Evolutionary conservation across 1,140 invertebrate species (phyloP), one percentile per base, ranked within the genome.

Genomic region (Rhopalosiphum padi): DNA sequence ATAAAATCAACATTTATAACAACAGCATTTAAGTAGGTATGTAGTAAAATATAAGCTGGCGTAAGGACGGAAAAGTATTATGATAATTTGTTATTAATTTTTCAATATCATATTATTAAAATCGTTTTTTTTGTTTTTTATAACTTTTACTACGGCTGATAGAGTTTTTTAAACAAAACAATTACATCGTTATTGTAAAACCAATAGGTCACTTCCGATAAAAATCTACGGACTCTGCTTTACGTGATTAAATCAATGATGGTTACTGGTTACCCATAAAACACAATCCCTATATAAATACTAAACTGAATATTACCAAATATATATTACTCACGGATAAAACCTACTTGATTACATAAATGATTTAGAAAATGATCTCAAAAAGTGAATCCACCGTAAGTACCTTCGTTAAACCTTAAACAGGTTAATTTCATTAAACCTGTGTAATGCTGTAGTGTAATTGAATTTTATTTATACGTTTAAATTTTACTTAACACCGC

Each of bases 401-500:
- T n/a, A 77, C 60, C 15, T 77, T 77, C 30, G 30, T 77, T n/a
- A 77, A 77, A 77, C 60, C 11, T 77, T 77, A n/a, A 77, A 77
- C 60, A 77, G 60, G 30, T 77, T 77, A 77, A 77, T 77, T n/a
- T 77, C 60, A 77, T 77, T 77, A 77, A 77, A 77, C n/a, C 60
- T 77, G 60, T 77, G n/a, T n/a, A 77, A 77, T 77, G 15, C 60
- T n/a, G 4, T 77, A n/a, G n/a, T 9, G 9, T 77, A 77, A 77
- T 77, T 77, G 15, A 18, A 77, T 77, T 77, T 77, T 18, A 77
- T 35, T 35, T 77, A 22, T 77, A 77, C 60, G 60, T n/a, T 77
- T 77, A 77, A 77, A 77, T 77, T 77, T 77, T 77, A 77, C 30
- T 77, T n/a, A 77, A 77, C 30, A n/a, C 60, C n/a, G 18, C n/a